Conservation (phyloP, 2,113 vertebrate genomes). For the Pachycephala philippinensis region DNA sequence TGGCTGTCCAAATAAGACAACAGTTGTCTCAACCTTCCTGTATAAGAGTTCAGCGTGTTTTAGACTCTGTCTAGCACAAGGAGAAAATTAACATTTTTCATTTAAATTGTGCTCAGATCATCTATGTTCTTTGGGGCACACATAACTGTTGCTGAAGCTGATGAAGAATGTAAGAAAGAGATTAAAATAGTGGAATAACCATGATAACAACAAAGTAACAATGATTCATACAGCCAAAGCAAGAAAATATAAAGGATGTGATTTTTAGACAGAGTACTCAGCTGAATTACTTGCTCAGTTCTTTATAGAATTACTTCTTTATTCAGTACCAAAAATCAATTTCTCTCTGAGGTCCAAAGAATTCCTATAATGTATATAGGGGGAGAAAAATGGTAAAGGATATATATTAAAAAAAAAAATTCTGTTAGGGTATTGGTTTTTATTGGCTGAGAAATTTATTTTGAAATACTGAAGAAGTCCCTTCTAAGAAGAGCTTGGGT, state of each 20-base stretch:
- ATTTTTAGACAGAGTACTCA: background rate
- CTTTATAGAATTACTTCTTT: background rate
- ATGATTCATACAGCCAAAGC: background rate
- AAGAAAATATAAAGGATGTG: background rate
- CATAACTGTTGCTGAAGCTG: background rate
- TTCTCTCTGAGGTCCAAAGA: background rate
- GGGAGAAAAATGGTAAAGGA: background rate
- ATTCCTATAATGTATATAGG: background rate
- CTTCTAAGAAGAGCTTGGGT: background rate
- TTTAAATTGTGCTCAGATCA: background rate
- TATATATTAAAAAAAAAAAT: background rate
- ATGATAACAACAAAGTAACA: background rate
- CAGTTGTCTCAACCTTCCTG: background rate
- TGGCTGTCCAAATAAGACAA: background rate
- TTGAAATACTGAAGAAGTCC: background rate
- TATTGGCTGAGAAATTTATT: background rate
- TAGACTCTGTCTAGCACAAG: background rate
- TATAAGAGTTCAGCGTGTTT: background rate
- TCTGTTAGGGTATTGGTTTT: background rate
- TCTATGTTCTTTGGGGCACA: background rate
- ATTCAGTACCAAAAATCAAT: background rate
- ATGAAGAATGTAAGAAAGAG: background rate
- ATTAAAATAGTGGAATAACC: background rate
- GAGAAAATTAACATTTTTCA: background rate
- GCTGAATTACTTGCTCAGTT: background rate